Evolutionary conservation across 2,797 vertebrate genomes (phyloP).

Genomic region (Poeciliopsis infans): DNA sequence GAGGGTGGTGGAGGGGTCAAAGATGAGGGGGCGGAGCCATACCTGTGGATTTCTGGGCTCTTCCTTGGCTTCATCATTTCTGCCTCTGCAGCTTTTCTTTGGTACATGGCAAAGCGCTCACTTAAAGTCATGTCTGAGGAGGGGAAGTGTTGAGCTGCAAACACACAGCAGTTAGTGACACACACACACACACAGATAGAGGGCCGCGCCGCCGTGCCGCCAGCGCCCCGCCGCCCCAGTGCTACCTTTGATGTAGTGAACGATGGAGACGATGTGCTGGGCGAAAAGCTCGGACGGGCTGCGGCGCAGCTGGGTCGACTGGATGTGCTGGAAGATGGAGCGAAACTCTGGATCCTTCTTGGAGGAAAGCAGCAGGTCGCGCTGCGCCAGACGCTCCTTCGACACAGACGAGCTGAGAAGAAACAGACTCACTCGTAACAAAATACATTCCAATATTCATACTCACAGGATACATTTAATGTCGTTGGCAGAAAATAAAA

Average conservation of each 20-base stretch:
- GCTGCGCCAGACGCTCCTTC: slow-evolving; percentile 88
- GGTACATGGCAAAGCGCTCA: slow-evolving; percentile 98
- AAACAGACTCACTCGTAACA: background rate
- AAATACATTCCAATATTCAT: no score
- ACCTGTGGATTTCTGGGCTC: slow-evolving; percentile 99
- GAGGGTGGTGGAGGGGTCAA: background rate
- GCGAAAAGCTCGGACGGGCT: slow-evolving; percentile 96
- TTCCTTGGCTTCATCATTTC: slow-evolving; percentile 95
- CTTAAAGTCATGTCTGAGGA: slow-evolving; percentile 93
- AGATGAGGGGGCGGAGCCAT: background rate
- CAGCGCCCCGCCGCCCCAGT: no score
- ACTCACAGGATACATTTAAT: no score
- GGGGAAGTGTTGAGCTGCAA: slow-evolving; percentile 94
- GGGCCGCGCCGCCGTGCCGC: background rate
- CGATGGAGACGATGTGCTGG: slow-evolving; percentile 97
- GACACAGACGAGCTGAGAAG: slow-evolving; percentile 76
- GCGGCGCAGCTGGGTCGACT: slow-evolving; percentile 89
- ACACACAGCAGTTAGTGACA: slow-evolving; percentile 19
- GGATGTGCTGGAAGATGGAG: slow-evolving; percentile 97
- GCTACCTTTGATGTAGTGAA: slow-evolving; percentile 97
- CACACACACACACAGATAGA: background rate
- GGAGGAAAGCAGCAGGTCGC: slow-evolving; percentile 88
- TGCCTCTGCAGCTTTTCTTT: slow-evolving; percentile 95
- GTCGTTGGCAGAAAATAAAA: no score
- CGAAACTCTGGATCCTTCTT: slow-evolving; percentile 96